These are phyloP conservation scores for Actinernus sp. DNA, from an alignment of 92 coral and sea anemone species.

Conservation along the genomic window DNA sequence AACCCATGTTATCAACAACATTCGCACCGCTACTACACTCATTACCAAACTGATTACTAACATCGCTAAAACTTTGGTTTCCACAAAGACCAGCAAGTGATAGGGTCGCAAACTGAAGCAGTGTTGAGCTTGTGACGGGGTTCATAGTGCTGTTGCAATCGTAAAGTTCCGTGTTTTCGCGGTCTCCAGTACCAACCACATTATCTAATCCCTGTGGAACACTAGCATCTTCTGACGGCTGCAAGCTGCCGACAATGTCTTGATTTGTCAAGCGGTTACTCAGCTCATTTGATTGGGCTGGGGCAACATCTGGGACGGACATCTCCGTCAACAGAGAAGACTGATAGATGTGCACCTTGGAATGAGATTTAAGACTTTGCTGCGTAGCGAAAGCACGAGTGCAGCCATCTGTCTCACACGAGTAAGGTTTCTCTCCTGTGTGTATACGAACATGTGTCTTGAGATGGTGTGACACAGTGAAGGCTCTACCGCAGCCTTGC, in stretches of 20 bases:
- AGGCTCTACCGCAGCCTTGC: conserved; percentile 30
- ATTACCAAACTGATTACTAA: neutral
- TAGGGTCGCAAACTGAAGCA: conserved; percentile 2
- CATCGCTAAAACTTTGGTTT: neutral
- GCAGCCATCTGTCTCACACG: conserved; percentile 25
- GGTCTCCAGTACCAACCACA: no score
- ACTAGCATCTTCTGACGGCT: no score
- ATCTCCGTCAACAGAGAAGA: neutral
- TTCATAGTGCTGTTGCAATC: no score
- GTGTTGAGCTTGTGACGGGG: neutral
- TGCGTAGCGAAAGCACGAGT: conserved; percentile 18
- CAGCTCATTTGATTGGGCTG: neutral
- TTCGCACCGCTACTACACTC: neutral
- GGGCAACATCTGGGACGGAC: neutral
- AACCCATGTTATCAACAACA: neutral
- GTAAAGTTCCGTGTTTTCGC: no score
- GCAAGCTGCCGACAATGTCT: no score
- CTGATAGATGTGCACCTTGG: conserved; percentile 8
- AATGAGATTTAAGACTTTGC: conserved; percentile 17
- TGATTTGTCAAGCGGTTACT: neutral
- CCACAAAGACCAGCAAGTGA: neutral
- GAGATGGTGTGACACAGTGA: conserved; percentile 41
- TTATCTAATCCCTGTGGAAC: no score
- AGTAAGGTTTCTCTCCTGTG: conserved; percentile 33
- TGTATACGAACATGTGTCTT: conserved; percentile 34